phyloP scores from a whole-genome alignment of 2,888 invertebrate genomes.

The Siphlonurus alternatus region DNA sequence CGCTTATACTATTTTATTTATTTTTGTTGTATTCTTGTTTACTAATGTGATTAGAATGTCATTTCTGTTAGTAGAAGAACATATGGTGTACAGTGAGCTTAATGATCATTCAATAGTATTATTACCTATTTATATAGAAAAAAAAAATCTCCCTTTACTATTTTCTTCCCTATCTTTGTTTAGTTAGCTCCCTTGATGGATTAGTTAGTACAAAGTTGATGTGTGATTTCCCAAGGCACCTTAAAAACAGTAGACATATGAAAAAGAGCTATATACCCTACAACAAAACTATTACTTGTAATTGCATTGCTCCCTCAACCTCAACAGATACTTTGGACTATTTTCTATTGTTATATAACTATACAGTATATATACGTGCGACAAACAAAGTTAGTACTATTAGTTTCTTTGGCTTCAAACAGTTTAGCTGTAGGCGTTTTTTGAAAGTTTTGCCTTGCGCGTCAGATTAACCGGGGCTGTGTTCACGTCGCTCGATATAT shows the following conservation, averaged over 20 bases:
- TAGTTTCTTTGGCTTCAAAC: neutral
- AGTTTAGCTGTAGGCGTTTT: neutral
- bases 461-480: no score
- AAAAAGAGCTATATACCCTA: neutral
- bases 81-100: neutral
- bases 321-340: no score
- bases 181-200: neutral
- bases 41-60: neutral
- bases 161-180: neutral
- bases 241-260: neutral
- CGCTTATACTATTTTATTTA: neutral
- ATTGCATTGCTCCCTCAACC: neutral
- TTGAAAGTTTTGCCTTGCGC: neutral
- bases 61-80: neutral
- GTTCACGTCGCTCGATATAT: no score
- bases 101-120: neutral
- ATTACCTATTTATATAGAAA: neutral
- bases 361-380: neutral
- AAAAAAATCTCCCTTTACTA: no score
- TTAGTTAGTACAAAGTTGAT: neutral
- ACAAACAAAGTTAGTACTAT: neutral
- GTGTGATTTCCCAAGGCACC: slow-evolving; percentile 1
- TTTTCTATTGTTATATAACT: no score
- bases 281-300: neutral
- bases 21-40: neutral